Conservation (phyloP, 1,140 invertebrate species). For the Panagrolaimus sp. region DNA sequence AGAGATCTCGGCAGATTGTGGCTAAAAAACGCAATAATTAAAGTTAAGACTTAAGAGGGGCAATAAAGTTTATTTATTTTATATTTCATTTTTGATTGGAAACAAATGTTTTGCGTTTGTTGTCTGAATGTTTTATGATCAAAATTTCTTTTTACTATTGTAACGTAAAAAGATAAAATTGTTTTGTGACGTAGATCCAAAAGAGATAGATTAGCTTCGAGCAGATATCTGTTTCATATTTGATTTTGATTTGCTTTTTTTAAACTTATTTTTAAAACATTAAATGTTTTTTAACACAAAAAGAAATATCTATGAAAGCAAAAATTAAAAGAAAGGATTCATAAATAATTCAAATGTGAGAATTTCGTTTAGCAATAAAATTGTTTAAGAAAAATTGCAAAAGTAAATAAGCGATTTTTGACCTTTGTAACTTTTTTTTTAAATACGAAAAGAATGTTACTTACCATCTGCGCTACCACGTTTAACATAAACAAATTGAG, state of each 20-base stretch:
- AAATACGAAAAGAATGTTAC: slow-evolving; percentile 14
- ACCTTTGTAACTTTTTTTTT: too few relatives aligned
- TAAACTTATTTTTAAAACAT: background rate
- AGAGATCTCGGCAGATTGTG: slow-evolving; percentile 41
- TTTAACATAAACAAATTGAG: slow-evolving; percentile 57
- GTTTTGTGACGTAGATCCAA: too few relatives aligned
- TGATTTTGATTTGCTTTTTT: background rate
- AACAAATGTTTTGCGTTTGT: too few relatives aligned
- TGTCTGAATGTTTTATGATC: background rate
- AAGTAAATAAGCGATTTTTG: background rate
- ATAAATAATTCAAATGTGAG: background rate
- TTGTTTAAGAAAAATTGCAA: background rate
- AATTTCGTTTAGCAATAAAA: background rate
- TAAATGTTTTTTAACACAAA: too few relatives aligned
- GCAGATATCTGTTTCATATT: background rate
- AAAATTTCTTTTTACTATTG: slow-evolving; percentile 2
- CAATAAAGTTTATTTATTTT: too few relatives aligned
- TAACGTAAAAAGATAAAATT: background rate
- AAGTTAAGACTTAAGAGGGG: too few relatives aligned
- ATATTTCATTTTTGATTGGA: too few relatives aligned
- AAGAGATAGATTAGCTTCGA: too few relatives aligned
- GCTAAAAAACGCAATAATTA: slow-evolving; percentile 21
- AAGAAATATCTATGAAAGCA: background rate
- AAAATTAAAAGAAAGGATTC: background rate
- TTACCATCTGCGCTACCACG: slow-evolving; percentile 57